Evolutionary conservation across 1,140 invertebrate genomes (phyloP), one percentile per base, ranked within the genome.

Genomic region (Mizuhopecten yessoensis): DNA sequence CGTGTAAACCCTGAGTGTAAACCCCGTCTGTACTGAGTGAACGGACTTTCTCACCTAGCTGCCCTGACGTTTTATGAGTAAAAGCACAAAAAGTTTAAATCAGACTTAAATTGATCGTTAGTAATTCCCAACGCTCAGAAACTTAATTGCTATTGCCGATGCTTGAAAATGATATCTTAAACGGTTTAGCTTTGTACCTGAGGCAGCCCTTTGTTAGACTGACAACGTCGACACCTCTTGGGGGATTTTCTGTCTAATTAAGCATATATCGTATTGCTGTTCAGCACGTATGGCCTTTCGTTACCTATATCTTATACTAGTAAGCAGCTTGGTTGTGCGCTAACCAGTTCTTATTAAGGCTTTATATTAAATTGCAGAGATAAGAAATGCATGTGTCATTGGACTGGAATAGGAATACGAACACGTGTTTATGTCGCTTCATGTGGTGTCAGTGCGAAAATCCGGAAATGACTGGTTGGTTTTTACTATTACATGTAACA

Each of bases 101-200:
- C 42, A 45, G 9, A 1, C 57, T 29, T 75, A 75, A 75, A 75
- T 29, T 75, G 57, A 75, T 75, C 57, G 57, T 75, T 29, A 29
- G 57, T 75, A 75, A 75, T n/a, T 75, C n/a, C 29, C 57, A 23
- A 29, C 29, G 57, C 17, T 29, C 1, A 5, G n/a, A 0, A 17
- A 75, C n/a, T 75, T 75, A 75, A 75, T 75, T 75, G 57, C 57
- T 3, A 29, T 75, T 75, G 9, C 57, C 11, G 57, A 75, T n/a
- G 57, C 57, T 75, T 75, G 23, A 75, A 75, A 75, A 75, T 75
- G 15, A 75, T 29, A 75, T 75, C 57, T 29, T 75, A 75, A 75
- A 75, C 57, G 57, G 57, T 75, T 75, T 75, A 75, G 57, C 57
- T 5, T 5, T 29, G n/a, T 75, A n/a, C 57, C n/a, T 75, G 23